Base-by-base conservation (phyloP, 2,888 invertebrate species). In the Ophonus ardosiacus region DNA sequence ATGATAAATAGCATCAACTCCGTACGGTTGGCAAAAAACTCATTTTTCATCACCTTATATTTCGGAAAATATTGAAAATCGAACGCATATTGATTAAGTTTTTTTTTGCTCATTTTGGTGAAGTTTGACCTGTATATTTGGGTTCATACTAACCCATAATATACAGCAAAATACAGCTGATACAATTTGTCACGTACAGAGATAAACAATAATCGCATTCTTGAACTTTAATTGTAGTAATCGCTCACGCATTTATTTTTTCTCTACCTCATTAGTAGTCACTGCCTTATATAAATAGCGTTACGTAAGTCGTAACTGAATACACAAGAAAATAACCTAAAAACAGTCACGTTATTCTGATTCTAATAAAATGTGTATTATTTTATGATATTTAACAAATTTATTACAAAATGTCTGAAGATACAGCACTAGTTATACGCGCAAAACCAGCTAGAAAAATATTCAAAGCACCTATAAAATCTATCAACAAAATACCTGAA, bases 371-470 rank as follows among this genome's bases (percentile, higher is more conserved):
- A 51, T 51, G 43, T 51, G 43, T 51, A 10, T 51, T 51, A 31
- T 31, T 31, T 31, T 31, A 31, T 51, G 10, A 43, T 43, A 71
- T 43, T 74, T 17, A 13, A 24, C 31, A 31, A 31, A 31, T 31
- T 31, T 31, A 31, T 3, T 31, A 6, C 31, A 78, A 10, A 76
- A 89, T 88, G 88, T 88, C 89, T 13, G 87, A 88, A 79, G 88
- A 92, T 0, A 92, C 92, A 81, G 93, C 93, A 10, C 92, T 96
- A 0, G 94, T 97, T 7, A 94, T 97, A 3, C 95, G 95, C 86
- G 97, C 97, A 2, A 96, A 96, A 91, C 95, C 96, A 13, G 93
- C 94, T 88, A 93, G 96, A 86, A 97, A 96, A 92, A 94, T 97
- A 63, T 96, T 96, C 88, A 96, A 96, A 91, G 94, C 96, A 0